Conservation (phyloP, 2,888 invertebrate species). For the Saturnia pavonia region DNA sequence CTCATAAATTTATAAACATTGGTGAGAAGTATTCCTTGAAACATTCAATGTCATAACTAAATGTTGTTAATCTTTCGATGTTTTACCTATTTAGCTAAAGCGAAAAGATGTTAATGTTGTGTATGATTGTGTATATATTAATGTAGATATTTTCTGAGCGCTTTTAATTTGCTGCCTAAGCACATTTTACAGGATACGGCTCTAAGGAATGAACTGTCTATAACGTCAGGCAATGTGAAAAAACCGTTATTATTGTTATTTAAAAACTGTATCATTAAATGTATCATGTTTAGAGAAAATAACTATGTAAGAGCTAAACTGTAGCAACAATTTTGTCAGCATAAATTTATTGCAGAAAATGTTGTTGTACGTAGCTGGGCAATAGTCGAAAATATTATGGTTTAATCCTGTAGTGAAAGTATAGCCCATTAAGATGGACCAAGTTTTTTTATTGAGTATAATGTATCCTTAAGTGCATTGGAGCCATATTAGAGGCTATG, state of each 20-base stretch:
- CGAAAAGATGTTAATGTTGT: not conserved
- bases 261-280: not conserved
- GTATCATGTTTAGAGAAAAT: not conserved
- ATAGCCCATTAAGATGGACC: not conserved
- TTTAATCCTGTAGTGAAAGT: not conserved
- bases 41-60: not conserved
- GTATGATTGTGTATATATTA: constrained; percentile 1
- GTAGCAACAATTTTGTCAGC: not conserved
- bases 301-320: not conserved
- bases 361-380: not conserved
- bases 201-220: not conserved
- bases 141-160: not conserved
- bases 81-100: not conserved
- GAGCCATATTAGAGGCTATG: no score
- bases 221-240: no score
- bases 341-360: not conserved
- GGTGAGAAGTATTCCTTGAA: not conserved
- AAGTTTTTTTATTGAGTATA: no score
- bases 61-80: constrained; percentile 1
- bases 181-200: not conserved
- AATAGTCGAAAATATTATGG: not conserved
- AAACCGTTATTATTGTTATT: not conserved
- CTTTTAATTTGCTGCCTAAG: constrained; percentile 8
- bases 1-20: not conserved
- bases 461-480: no score